Evolutionary conservation across 2,888 invertebrate species (phyloP), one percentile per base, ranked within the genome.

Genomic region (Adelphocoris suturalis): DNA sequence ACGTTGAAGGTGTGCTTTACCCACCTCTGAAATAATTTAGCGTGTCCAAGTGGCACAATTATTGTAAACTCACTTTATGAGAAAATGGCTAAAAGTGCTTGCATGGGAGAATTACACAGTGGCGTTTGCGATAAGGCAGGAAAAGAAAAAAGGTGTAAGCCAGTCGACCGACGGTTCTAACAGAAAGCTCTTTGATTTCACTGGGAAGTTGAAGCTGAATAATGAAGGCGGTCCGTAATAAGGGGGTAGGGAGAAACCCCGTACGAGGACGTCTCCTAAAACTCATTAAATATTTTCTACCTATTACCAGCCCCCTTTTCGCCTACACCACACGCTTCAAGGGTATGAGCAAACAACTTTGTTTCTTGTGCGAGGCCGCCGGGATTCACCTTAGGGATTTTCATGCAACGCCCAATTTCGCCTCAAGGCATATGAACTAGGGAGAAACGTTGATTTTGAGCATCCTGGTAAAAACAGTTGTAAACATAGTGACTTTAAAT

Each of bases 241-340:
- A 85, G 85, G 55, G 75, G 75, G 16, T 75, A 4, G 75, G 16
- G 23, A 46, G 5, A 46, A 75, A 86, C n/a, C 86, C 23, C 23
- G 23, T 27, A 23, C 7, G 57, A 75, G 86, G 48, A 86, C 86
- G 86, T 86, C 86, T 47, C 86, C 86, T 76, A 88, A 88, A 88
- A 88, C 88, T 88, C 88, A 88, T 88, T 88, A 88, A 88, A 88
- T 88, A 88, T 88, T 88, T 88, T 88, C 78, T 88, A 88, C 88
- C 88, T 88, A 88, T 88, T 88, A 88, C 88, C 88, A 88, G 48
- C 88, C 88, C 68, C 46, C 37, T 85, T 55, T 27, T 9, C 37
- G 27, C 52, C 82, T 16, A 16, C 37, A 27, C 85, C 52, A 78
- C 46, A 57, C 28, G 55, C 68, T 48, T 86, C 52, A 86, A 86